A percentile compares a stretch with the other conserved stretches of the same genome.
phyloP scores from a whole-genome alignment of 2,797 vertebrate genomes.

The Limnodromus scolopaceus region DNA sequence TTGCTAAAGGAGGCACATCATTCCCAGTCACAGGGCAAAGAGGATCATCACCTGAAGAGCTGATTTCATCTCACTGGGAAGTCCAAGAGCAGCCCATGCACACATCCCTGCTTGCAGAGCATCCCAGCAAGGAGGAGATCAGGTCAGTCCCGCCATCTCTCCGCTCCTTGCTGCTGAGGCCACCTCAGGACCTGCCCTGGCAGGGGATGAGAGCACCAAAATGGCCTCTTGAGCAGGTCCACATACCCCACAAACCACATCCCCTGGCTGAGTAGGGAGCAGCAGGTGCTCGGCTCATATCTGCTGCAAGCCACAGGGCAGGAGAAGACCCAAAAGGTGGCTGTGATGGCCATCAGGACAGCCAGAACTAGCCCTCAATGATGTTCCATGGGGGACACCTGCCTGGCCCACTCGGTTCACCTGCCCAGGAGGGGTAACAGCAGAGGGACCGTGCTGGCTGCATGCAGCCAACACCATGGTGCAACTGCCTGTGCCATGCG shows the following conservation, averaged over 20 bases:
- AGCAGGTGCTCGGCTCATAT: background rate
- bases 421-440: background rate
- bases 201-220: background rate
- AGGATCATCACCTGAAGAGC: background rate
- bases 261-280: background rate
- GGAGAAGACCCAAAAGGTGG: background rate
- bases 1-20: background rate
- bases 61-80: background rate
- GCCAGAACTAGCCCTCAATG: background rate
- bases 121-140: background rate
- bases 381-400: fast-evolving
- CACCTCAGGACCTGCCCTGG: background rate
- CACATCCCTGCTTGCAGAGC: background rate
- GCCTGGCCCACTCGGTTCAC: fast-evolving
- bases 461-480: background rate
- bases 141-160: background rate
- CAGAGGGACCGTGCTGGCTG: fast-evolving
- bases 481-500: fast-evolving
- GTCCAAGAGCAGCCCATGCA: background rate
- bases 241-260: background rate
- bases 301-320: background rate
- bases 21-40: background rate
- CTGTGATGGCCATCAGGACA: background rate
- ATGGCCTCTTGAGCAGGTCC: background rate
- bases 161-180: background rate